Conservation (phyloP, 2,797 vertebrate genomes). For the Sebastes cheni region DNA sequence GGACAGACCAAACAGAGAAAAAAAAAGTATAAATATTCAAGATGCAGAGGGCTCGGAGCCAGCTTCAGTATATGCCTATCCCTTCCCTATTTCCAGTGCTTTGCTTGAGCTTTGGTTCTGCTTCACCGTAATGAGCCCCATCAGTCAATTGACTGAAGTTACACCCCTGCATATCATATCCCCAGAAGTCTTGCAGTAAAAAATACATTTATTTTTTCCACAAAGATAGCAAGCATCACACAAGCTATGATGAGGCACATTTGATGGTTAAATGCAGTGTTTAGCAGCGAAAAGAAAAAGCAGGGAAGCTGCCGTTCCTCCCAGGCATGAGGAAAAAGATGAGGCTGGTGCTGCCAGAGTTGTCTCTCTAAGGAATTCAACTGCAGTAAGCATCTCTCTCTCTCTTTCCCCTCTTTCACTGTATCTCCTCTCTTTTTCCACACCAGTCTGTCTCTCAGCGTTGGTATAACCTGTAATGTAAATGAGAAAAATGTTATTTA, state of each 20-base stretch:
- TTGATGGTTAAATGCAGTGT: constrained; percentile 43
- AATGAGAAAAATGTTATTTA: constrained; percentile 51
- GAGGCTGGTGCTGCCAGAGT: constrained; percentile 23
- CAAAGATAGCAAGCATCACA: not conserved
- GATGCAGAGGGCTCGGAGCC: not conserved
- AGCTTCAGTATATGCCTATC: not conserved
- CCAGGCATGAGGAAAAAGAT: constrained; percentile 8
- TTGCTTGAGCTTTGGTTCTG: constrained; percentile 9
- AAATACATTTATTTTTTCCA: not conserved
- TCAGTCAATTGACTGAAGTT: constrained; percentile 43
- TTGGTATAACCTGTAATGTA: constrained; percentile 32
- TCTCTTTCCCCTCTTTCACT: not conserved
- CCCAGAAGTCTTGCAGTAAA: constrained; percentile 16
- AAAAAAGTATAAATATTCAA: constrained; percentile 17
- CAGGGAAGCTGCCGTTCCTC: not conserved
- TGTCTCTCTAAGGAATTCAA: constrained; percentile 42
- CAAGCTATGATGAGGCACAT: not conserved
- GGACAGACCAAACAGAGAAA: not conserved
- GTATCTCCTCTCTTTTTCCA: not conserved
- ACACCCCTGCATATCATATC: not conserved
- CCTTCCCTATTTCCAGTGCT: not conserved
- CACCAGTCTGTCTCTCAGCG: constrained; percentile 3
- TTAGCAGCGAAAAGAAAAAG: constrained; percentile 32
- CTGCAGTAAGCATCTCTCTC: constrained; percentile 18
- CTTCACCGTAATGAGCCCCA: constrained; percentile 23